These are phyloP conservation scores for Holcopasites calliopsidis DNA, from an alignment of 1,140 invertebrate species.

Conservation along the genomic window DNA sequence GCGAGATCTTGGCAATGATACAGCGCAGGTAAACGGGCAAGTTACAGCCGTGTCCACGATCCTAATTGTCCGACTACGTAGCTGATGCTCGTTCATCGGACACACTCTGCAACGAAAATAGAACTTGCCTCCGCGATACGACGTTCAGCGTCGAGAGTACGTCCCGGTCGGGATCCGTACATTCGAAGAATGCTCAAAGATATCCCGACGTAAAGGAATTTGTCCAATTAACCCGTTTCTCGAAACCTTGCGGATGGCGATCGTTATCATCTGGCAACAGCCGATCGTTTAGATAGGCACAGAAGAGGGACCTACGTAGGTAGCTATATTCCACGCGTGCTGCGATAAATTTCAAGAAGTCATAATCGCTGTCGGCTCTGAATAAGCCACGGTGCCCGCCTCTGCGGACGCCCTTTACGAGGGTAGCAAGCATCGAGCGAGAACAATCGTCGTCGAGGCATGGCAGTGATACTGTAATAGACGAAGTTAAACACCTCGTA, in stretches of 20 bases:
- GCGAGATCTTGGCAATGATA: conserved; percentile 38
- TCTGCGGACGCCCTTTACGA: conserved; percentile 7
- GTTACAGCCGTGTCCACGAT: conserved; percentile 26
- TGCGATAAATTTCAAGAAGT: conserved; percentile 15
- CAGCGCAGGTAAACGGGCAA: conserved; percentile 13
- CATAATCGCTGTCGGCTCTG: neutral
- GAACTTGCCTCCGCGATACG: neutral
- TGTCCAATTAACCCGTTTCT: neutral
- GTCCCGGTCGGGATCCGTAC: neutral
- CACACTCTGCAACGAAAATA: neutral
- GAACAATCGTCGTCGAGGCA: conserved; percentile 22
- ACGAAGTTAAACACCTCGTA: conserved; percentile 6
- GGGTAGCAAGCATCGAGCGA: neutral
- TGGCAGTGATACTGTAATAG: neutral
- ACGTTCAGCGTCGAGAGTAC: no score
- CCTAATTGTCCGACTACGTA: conserved; percentile 27
- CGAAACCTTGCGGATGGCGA: no score
- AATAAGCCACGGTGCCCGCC: conserved; percentile 3
- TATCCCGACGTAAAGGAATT: neutral
- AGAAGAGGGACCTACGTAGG: no score
- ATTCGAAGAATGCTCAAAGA: neutral
- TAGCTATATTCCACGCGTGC: neutral
- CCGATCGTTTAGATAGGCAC: no score
- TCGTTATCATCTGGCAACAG: neutral
- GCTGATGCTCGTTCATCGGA: neutral